A percentile compares a stretch with the other conserved stretches of the same genome.
phyloP scores from a whole-genome alignment of 2,113 vertebrate genomes.

The Hystrix cristata region DNA sequence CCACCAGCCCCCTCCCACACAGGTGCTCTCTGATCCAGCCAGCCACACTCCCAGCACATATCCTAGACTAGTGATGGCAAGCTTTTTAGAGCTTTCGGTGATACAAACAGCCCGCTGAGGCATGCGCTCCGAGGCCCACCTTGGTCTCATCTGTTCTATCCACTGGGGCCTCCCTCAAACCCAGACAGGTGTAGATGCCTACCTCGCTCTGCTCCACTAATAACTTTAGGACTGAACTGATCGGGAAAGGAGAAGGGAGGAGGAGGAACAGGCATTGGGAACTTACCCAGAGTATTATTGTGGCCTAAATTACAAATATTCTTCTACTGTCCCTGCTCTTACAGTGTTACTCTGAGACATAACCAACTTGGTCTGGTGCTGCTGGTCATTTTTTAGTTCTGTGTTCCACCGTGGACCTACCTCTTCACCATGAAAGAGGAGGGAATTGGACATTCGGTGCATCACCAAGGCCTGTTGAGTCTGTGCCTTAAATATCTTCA shows the following conservation, averaged over 20 bases:
- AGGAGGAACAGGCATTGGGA: neutral
- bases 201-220: neutral
- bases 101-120: neutral
- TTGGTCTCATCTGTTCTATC: neutral
- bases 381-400: neutral
- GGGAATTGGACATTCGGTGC: neutral
- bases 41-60: neutral
- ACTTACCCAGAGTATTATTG: neutral
- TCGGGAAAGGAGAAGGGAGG: neutral
- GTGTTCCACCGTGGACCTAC: neutral
- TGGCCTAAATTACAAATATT: neutral
- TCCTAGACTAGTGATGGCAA: neutral
- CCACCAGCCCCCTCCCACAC: neutral
- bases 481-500: conserved; percentile 36
- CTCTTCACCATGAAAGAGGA: conserved; percentile 25
- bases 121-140: neutral
- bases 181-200: neutral
- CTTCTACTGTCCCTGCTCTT: neutral
- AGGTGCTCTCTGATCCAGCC: neutral
- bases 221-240: neutral
- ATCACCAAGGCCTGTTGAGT: conserved; percentile 17
- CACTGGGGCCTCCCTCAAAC: fast-evolving
- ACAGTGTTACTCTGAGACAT: neutral
- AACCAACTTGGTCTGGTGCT: neutral
- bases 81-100: neutral